A percentile compares a stretch with the other conserved stretches of the same genome.
Conservation (phyloP, 2,113 vertebrate species). For the Plecotus auritus region DNA sequence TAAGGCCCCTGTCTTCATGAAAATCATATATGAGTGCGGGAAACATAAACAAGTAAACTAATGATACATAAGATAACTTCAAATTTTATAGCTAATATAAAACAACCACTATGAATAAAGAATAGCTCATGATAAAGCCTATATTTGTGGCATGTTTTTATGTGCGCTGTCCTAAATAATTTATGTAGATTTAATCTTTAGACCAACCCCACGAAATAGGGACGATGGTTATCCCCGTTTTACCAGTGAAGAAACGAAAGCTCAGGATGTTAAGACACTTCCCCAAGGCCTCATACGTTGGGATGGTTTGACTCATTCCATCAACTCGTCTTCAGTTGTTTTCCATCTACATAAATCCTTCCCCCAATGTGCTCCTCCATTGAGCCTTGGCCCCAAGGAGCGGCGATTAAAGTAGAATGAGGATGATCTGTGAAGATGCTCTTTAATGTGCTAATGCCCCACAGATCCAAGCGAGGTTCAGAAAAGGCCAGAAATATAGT, state of each 20-base stretch:
- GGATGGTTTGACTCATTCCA: background rate
- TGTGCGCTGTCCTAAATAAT: background rate
- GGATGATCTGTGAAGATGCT: background rate
- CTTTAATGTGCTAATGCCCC: constrained; percentile 62
- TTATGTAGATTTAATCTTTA: background rate
- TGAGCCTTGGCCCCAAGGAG: background rate
- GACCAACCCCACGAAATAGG: background rate
- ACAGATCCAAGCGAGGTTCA: constrained; percentile 45
- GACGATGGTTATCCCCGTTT: background rate
- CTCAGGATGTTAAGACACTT: background rate
- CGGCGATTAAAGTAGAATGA: background rate
- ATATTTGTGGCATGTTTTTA: background rate
- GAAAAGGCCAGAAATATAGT: constrained; percentile 19
- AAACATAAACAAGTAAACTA: background rate
- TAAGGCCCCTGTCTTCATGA: too few species aligned
- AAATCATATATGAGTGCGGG: background rate
- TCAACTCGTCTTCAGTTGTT: constrained; percentile 29
- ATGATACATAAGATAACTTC: background rate
- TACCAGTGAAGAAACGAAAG: background rate
- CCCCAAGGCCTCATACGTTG: background rate
- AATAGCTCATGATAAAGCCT: background rate
- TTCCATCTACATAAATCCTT: constrained; percentile 39
- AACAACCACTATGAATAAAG: background rate
- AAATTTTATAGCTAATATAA: background rate
- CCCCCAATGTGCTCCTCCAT: constrained; percentile 10